phyloP scores from a whole-genome alignment of 2,888 invertebrate species.

The Cantharis nigra region DNA sequence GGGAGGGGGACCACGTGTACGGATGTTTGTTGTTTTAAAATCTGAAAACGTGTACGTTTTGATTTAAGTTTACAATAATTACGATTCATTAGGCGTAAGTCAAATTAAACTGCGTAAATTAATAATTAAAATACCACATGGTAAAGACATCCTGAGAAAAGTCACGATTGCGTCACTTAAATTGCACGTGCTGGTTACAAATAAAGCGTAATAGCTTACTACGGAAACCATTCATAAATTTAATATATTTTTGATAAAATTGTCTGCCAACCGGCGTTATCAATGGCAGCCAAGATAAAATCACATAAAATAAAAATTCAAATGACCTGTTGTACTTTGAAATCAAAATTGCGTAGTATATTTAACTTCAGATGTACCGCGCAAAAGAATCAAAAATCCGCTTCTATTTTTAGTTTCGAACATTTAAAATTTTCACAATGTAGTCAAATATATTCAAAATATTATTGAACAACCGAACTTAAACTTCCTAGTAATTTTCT shows the following conservation, averaged over 20 bases:
- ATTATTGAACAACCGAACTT: not conserved
- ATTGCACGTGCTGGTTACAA: not conserved
- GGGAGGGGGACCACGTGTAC: not conserved
- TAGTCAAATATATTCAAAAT: not conserved
- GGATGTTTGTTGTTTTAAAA: not conserved
- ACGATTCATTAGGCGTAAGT: not conserved
- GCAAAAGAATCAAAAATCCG: not conserved
- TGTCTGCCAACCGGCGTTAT: not conserved
- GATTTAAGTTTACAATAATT: not conserved
- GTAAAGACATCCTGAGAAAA: not conserved
- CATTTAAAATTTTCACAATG: not conserved
- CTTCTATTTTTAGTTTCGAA: not conserved
- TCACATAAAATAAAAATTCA: not conserved
- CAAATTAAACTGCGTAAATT: not conserved
- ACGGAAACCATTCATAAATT: not conserved
- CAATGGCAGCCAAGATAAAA: not conserved
- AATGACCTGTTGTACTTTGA: not conserved
- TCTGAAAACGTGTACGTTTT: not conserved
- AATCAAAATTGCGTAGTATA: slow-evolving; percentile 2
- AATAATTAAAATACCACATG: not conserved
- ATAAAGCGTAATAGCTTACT: not conserved
- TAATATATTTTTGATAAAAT: not conserved
- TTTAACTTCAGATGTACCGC: not conserved
- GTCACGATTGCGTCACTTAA: not conserved
- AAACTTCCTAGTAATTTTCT: not conserved